Base-by-base conservation (phyloP, 2,888 invertebrate species). In the Allolobophora icterica region DNA sequence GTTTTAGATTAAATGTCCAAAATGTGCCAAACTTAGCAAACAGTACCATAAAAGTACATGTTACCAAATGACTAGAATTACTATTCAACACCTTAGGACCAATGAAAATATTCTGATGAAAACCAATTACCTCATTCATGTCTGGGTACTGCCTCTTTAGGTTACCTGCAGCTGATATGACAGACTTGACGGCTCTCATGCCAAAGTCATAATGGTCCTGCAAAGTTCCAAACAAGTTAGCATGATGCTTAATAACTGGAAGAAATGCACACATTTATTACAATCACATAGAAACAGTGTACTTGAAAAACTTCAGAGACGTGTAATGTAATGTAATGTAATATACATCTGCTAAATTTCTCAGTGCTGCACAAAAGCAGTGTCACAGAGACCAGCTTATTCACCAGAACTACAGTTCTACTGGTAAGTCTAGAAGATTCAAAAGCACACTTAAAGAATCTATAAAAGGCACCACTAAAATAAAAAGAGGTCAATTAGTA, bases 181-280 rank as follows among this genome's bases (percentile, higher is more conserved):
- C 97, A 0, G 97, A 97, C 95, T 97, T 97, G 90, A 97, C 97
- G 0, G 97, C 97, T 92, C 97, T 96, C 97, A 97, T 97, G 40
- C 96, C 96, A 93, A 96, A 96, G 92, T 96, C 96, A 93, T 96
- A 96, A 93, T 96, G 96, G 92, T 95, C 95, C 95, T 95, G 71
- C 71, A 71, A 71, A 71, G 71, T 71, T 71, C 30, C 30, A 71
- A 71, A 71, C 71, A 71, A 71, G 71, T n/a, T 1, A 71, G 52
- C 52, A 52, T 1, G 8, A 45, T 13, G 45, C 45, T 15, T 52
- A 24, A n/a, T 71, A n/a, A 71, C n/a, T 71, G n/a, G 71, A 71
- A 71, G n/a, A 71, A 71, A n/a, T n/a, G 71, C 30, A 71, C 71
- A 58, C 13, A 58, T 30, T 71, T 71, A 4, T 38, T 52, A 52